A percentile compares a stretch with the other conserved stretches of the same genome.
Evolutionary conservation across 2,113 vertebrate genomes (phyloP).

Genomic region (Papio anubis): DNA sequence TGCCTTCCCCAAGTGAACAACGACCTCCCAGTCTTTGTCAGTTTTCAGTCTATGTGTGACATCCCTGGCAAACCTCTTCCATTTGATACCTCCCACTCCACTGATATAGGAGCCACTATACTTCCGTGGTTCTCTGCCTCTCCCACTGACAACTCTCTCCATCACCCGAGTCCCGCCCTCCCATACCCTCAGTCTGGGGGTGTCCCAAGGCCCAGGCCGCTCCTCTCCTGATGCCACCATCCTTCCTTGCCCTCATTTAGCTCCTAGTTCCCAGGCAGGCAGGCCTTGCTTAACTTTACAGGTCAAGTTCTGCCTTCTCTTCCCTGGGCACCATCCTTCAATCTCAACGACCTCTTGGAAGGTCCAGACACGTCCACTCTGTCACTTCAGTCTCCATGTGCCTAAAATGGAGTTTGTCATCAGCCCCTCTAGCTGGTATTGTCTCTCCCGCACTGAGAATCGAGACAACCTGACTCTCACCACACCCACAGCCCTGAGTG

Average conservation of each 20-base stretch:
- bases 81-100: neutral
- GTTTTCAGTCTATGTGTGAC: neutral
- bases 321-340: too few species aligned
- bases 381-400: neutral
- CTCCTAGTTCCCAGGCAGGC: neutral
- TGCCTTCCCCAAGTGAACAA: neutral
- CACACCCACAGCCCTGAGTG: neutral
- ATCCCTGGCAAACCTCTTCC: neutral
- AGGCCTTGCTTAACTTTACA: neutral
- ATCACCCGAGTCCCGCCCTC: neutral
- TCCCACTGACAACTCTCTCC: accelerated
- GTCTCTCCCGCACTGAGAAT: neutral
- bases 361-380: neutral
- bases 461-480: neutral
- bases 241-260: neutral
- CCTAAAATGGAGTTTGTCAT: neutral
- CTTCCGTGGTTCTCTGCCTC: neutral
- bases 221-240: neutral
- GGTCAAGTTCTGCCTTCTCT: neutral
- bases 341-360: neutral
- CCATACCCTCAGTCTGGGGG: neutral
- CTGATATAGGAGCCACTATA: neutral
- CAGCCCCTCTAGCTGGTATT: neutral
- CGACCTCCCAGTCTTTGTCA: neutral
- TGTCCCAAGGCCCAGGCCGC: accelerated